These are phyloP conservation scores for Ianthella basta DNA, from an alignment of 37 sponge, comb jelly and placozoan genomes.

Conservation along the genomic window DNA sequence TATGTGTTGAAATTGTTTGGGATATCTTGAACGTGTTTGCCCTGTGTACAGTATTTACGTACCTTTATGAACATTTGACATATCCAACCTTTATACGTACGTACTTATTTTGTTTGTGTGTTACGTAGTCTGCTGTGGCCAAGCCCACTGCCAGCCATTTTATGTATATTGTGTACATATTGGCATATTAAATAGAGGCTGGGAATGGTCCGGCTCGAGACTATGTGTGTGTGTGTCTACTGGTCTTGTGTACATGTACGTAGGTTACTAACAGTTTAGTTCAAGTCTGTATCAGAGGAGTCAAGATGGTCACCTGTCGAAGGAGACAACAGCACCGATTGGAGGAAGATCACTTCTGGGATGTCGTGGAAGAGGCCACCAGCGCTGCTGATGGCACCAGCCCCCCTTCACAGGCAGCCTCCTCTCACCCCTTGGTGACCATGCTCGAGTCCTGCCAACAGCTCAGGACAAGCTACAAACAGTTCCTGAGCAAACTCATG, in stretches of 20 bases:
- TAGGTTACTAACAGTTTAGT: slow-evolving; percentile 57
- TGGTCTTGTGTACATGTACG: not conserved
- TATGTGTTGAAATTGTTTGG: too few species aligned
- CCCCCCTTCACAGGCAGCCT: not conserved
- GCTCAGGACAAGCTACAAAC: not conserved
- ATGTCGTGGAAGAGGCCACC: slow-evolving; percentile 26
- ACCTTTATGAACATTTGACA: not conserved
- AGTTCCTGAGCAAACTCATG: slow-evolving; percentile 1
- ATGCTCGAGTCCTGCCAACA: slow-evolving; percentile 43
- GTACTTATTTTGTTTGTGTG: not conserved
- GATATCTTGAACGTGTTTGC: too few species aligned
- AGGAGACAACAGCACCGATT: not conserved
- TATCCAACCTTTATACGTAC: not conserved
- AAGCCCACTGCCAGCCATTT: too few species aligned
- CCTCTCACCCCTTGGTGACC: slow-evolving; percentile 36
- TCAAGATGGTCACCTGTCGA: not conserved
- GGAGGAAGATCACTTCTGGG: slow-evolving; percentile 50
- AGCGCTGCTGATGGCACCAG: not conserved
- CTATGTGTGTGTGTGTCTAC: slow-evolving; percentile 29
- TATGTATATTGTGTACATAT: too few species aligned
- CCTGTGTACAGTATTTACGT: too few species aligned
- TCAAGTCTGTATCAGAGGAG: slow-evolving; percentile 35
- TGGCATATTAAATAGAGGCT: too few species aligned
- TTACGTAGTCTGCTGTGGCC: too few species aligned
- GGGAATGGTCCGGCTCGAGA: too few species aligned